These are phyloP conservation scores for Pithys albifrons DNA, from an alignment of 2,113 vertebrate species.

Conservation along the genomic window DNA sequence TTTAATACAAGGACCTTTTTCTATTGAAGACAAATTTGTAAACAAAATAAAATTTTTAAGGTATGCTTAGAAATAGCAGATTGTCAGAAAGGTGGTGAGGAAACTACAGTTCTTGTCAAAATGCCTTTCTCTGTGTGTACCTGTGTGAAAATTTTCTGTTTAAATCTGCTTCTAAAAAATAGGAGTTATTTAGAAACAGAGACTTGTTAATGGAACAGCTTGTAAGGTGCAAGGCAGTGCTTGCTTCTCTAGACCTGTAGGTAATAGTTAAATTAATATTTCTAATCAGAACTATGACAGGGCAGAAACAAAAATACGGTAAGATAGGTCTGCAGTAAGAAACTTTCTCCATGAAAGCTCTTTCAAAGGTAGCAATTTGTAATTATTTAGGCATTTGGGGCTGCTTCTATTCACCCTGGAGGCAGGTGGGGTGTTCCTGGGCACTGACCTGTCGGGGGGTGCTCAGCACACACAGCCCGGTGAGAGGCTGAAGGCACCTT, in stretches of 20 bases:
- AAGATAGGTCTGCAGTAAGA: neutral
- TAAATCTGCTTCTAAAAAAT: neutral
- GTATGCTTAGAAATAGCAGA: neutral
- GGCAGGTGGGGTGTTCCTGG: rapidly evolving
- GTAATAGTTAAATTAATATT: neutral
- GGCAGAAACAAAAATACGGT: neutral
- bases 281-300: neutral
- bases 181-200: neutral
- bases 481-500: neutral
- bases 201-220: neutral
- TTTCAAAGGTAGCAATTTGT: neutral
- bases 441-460: neutral
- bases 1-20: neutral
- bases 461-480: rapidly evolving
- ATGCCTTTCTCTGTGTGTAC: neutral
- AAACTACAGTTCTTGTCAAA: neutral
- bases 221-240: neutral
- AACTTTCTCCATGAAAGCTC: neutral
- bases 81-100: neutral
- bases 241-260: neutral
- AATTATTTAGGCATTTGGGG: neutral
- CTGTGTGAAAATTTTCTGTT: neutral
- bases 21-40: neutral
- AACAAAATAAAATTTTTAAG: neutral
- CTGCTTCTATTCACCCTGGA: neutral